Conservation (phyloP, 2,888 invertebrate species). For the Caenorhabditis afra region DNA sequence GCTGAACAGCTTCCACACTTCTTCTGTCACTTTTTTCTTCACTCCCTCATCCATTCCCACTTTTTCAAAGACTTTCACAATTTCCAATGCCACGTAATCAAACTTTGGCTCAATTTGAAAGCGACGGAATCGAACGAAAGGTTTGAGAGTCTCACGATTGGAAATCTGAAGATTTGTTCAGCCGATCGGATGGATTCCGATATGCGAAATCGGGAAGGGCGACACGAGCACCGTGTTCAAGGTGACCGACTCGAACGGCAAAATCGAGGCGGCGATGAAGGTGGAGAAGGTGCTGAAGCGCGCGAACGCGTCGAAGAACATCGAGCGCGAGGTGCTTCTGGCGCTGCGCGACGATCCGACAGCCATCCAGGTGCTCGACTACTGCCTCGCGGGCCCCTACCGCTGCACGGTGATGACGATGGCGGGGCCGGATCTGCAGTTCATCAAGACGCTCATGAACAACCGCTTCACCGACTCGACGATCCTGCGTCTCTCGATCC, state of each 20-base stretch:
- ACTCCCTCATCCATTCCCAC: background rate
- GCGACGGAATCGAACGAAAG: constrained; percentile 18
- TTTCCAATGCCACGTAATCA: constrained; percentile 20
- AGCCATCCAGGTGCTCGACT: constrained; percentile 24
- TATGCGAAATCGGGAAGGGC: constrained; percentile 29
- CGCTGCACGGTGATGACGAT: constrained; percentile 42
- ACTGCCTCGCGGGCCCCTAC: background rate
- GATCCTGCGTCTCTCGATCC: constrained; percentile 34
- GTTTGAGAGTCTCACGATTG: background rate
- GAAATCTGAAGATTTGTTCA: background rate
- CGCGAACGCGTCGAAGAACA: constrained; percentile 10
- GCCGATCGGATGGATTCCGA: constrained; percentile 24
- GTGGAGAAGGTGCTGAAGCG: constrained; percentile 30
- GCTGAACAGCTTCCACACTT: too few species aligned
- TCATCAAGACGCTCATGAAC: constrained; percentile 19
- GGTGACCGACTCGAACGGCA: constrained; percentile 21
- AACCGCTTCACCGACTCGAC: constrained; percentile 47
- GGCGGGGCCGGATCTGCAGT: constrained; percentile 28
- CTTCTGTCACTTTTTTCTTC: too few species aligned
- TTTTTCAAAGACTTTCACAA: background rate
- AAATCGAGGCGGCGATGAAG: constrained; percentile 36
- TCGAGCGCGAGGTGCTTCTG: constrained; percentile 24
- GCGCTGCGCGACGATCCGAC: constrained; percentile 14
- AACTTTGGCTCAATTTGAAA: constrained; percentile 5
- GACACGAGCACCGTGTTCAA: constrained; percentile 33